Evolutionary conservation across 2,113 vertebrate genomes (phyloP).

Genomic region (Hypomesus transpacificus): DNA sequence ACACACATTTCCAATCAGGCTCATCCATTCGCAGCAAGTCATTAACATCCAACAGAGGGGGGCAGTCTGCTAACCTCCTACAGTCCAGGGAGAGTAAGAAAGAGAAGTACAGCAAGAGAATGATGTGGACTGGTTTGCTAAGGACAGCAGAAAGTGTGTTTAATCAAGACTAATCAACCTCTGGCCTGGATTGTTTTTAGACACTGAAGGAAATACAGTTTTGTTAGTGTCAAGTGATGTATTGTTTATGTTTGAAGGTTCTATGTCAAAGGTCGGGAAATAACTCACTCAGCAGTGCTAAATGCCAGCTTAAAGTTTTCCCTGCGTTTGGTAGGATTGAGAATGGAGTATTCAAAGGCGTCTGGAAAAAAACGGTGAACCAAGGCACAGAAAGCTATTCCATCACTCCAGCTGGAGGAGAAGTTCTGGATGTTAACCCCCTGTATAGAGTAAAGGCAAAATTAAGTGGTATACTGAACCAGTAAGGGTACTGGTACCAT

Average conservation of each 20-base stretch:
- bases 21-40: constrained; percentile 95
- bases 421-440: constrained; percentile 95
- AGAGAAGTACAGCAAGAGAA: constrained; percentile 19
- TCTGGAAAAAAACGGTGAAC: constrained; percentile 97
- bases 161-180: too few species aligned
- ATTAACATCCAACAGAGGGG: constrained; percentile 92
- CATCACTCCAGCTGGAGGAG: constrained; percentile 97
- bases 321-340: constrained; percentile 85
- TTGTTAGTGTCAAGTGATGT: not conserved
- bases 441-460: constrained; percentile 54
- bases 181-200: too few species aligned
- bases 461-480: not conserved
- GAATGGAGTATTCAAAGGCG: constrained; percentile 89
- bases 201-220: not conserved
- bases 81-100: constrained; percentile 50
- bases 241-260: not conserved
- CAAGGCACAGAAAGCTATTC: constrained; percentile 95
- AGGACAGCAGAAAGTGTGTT: constrained; percentile 18
- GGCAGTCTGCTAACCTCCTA: constrained; percentile 93
- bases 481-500: not conserved
- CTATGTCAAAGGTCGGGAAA: constrained; percentile 3
- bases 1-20: constrained; percentile 99
- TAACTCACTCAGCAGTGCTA: constrained; percentile 88
- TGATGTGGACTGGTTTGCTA: constrained; percentile 13
- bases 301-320: constrained; percentile 96